A percentile compares a stretch with the other conserved stretches of the same genome.
Conservation (phyloP, 2,888 invertebrate genomes). For the Cheilosia pagana region DNA sequence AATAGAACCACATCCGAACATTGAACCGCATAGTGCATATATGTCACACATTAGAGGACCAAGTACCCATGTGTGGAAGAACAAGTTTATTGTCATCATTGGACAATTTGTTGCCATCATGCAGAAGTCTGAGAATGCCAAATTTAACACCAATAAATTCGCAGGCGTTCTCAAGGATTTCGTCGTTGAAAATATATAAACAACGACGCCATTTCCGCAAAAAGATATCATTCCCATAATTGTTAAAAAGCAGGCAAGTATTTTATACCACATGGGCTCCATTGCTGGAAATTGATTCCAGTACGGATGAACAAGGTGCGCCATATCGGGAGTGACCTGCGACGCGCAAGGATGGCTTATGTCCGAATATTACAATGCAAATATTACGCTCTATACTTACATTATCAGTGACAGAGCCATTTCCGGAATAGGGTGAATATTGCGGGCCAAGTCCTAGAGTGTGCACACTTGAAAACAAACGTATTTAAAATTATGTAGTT, state of each 20-base stretch:
- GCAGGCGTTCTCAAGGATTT: conserved; percentile 91
- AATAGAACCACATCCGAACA: conserved; percentile 95
- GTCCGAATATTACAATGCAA: background rate
- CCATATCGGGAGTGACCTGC: conserved; percentile 87
- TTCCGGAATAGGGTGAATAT: conserved; percentile 42
- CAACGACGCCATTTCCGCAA: conserved; percentile 82
- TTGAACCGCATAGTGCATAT: conserved; percentile 93
- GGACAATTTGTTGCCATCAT: conserved; percentile 89
- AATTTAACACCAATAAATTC: conserved; percentile 94
- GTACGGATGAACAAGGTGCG: conserved; percentile 87
- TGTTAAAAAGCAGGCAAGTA: conserved; percentile 91
- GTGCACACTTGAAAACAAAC: conserved; percentile 21
- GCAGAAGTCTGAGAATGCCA: conserved; percentile 92
- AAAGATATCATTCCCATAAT: conserved; percentile 86
- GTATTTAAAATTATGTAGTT: background rate
- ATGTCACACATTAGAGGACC: conserved; percentile 92
- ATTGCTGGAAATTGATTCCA: conserved; percentile 96
- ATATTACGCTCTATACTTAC: conserved; percentile 10
- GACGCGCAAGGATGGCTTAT: background rate
- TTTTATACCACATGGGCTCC: conserved; percentile 94
- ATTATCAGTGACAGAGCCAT: conserved; percentile 70
- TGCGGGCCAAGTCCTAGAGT: conserved; percentile 38
- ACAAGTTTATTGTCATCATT: conserved; percentile 83
- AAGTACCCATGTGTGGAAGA: conserved; percentile 83
- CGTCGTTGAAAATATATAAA: conserved; percentile 83